phyloP scores from a whole-genome alignment of 2,797 vertebrate species.

The Pangasius mekongensis region DNA sequence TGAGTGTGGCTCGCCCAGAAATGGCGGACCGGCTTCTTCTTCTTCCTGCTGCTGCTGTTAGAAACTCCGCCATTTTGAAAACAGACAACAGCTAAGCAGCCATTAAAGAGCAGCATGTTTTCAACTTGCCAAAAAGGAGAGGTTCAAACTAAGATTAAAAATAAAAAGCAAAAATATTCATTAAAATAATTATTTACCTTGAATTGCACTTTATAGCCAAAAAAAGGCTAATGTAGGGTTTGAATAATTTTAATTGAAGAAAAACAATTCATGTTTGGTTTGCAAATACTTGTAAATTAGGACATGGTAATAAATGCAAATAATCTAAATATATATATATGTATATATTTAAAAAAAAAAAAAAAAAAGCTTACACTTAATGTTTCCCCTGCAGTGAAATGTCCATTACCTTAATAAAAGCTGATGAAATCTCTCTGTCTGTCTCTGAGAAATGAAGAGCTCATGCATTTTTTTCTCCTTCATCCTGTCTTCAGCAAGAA shows the following conservation, averaged over 20 bases:
- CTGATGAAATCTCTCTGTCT: constrained; percentile 37
- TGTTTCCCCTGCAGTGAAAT: not conserved
- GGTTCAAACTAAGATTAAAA: not conserved
- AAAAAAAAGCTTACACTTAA: not conserved
- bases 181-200: not conserved
- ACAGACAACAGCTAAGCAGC: constrained; percentile 71
- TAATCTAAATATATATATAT: not conserved
- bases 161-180: not conserved
- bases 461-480: constrained; percentile 68
- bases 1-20: constrained; percentile 31
- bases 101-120: constrained; percentile 57
- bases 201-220: not conserved
- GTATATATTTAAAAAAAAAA: not conserved
- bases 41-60: constrained; percentile 36
- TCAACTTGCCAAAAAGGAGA: not conserved
- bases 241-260: not conserved
- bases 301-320: constrained; percentile 24
- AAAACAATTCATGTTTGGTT: not conserved
- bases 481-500: constrained; percentile 77
- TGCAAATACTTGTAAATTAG: constrained; percentile 32
- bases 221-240: not conserved
- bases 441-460: constrained; percentile 47
- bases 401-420: constrained; percentile 35
- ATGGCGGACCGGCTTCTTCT: constrained; percentile 71
- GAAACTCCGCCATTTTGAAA: constrained; percentile 78